phyloP scores from a whole-genome alignment of 2,797 vertebrate species.

The Anas flavirostris region DNA sequence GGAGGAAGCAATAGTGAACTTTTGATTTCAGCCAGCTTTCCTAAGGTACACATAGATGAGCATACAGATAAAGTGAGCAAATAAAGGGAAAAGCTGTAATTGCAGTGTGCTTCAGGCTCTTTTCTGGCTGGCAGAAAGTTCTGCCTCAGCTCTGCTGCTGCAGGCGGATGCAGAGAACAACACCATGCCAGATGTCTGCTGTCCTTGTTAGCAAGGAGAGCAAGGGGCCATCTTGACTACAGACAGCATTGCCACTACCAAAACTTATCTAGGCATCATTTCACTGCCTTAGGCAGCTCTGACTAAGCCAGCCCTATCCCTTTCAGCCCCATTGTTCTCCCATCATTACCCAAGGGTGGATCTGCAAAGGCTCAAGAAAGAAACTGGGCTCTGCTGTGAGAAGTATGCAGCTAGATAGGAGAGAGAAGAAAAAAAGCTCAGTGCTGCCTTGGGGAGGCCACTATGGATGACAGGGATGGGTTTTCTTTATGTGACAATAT shows the following conservation, averaged over 20 bases:
- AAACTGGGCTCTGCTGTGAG: neutral
- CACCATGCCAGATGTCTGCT: rapidly evolving
- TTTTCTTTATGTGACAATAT: neutral
- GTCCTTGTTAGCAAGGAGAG: neutral
- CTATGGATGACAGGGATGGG: neutral
- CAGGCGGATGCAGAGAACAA: neutral
- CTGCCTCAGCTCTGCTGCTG: neutral
- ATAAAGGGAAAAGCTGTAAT: neutral
- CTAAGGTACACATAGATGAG: rapidly evolving
- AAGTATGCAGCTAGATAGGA: neutral
- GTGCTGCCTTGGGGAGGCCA: neutral
- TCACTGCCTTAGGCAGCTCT: neutral
- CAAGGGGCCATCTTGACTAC: neutral
- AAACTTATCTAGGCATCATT: neutral
- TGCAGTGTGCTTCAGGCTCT: neutral
- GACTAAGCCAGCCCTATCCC: neutral
- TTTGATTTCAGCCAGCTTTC: neutral
- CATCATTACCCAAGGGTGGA: neutral
- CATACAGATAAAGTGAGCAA: neutral
- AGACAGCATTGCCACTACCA: neutral
- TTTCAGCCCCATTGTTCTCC: neutral
- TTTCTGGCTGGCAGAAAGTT: neutral
- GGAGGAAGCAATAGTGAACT: constrained; percentile 1
- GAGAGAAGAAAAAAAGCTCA: neutral
- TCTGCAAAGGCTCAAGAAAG: neutral